These are phyloP conservation scores for Epizoanthus ramosus DNA, from an alignment of 92 coral and sea anemone species.

Conservation along the genomic window DNA sequence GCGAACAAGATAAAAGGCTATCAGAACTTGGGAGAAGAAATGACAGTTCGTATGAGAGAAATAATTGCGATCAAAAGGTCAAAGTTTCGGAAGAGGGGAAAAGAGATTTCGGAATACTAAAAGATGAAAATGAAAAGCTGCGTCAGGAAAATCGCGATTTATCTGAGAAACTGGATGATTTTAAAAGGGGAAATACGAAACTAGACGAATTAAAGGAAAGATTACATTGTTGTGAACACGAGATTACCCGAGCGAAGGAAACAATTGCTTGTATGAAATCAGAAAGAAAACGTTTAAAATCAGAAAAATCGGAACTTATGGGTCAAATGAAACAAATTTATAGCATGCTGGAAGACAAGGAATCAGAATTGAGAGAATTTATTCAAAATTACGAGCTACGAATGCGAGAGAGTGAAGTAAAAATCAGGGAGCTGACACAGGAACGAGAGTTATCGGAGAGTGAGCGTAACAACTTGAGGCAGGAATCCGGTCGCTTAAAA, in stretches of 20 bases:
- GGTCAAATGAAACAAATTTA: constrained; percentile 93
- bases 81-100: constrained; percentile 29
- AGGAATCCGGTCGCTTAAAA: constrained; percentile 53
- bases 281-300: constrained; percentile 89
- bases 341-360: constrained; percentile 90
- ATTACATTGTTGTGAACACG: constrained; percentile 90
- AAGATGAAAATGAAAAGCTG: constrained; percentile 78
- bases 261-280: constrained; percentile 90
- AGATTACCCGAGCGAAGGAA: constrained; percentile 92
- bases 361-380: constrained; percentile 89
- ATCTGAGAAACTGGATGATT: constrained; percentile 71
- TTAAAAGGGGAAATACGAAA: constrained; percentile 80
- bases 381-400: constrained; percentile 90
- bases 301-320: constrained; percentile 84
- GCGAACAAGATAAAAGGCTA: constrained; percentile 90
- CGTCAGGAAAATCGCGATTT: constrained; percentile 85
- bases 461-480: constrained; percentile 14
- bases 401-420: constrained; percentile 82
- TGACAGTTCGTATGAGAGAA: not conserved
- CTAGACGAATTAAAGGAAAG: constrained; percentile 85
- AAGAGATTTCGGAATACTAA: constrained; percentile 55
- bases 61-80: constrained; percentile 33
- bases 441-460: constrained; percentile 65
- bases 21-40: constrained; percentile 63
- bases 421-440: constrained; percentile 57